phyloP scores from a whole-genome alignment of 2,113 vertebrate genomes.

The Vimba vimba region DNA sequence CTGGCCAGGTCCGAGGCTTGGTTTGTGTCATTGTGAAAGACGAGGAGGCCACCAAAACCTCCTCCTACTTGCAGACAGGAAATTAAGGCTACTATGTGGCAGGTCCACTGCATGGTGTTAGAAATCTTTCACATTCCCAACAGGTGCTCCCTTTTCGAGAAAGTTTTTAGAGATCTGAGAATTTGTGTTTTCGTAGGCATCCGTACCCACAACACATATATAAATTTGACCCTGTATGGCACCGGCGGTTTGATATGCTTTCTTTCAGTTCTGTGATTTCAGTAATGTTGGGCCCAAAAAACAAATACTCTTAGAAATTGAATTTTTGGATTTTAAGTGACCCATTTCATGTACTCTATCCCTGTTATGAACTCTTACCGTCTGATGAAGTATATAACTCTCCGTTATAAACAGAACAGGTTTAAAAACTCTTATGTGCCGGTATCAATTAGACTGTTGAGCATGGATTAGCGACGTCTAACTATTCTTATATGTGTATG shows the following conservation, averaged over 20 bases:
- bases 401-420: too few relatives aligned
- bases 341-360: too few relatives aligned
- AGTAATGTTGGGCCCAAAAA: neutral
- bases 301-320: slow-evolving; percentile 40
- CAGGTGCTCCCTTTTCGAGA: slow-evolving; percentile 45
- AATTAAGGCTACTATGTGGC: slow-evolving; percentile 61
- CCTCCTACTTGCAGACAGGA: slow-evolving; percentile 67
- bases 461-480: too few relatives aligned
- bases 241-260: neutral
- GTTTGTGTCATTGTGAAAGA: slow-evolving; percentile 81
- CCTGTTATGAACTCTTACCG: too few relatives aligned
- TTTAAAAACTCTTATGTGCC: too few relatives aligned
- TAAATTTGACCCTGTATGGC: neutral
- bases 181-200: slow-evolving; percentile 19
- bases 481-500: too few relatives aligned
- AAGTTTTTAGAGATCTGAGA: slow-evolving; percentile 52
- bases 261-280: slow-evolving; percentile 9
- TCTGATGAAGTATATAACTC: too few relatives aligned
- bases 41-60: slow-evolving; percentile 76
- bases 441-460: too few relatives aligned
- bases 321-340: too few relatives aligned
- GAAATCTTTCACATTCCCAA: slow-evolving; percentile 56
- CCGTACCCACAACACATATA: neutral
- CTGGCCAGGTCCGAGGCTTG: slow-evolving; percentile 61
- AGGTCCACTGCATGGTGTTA: slow-evolving; percentile 58